These are phyloP conservation scores for Cottus gobio DNA, from an alignment of 2,113 vertebrate species.

Conservation along the genomic window DNA sequence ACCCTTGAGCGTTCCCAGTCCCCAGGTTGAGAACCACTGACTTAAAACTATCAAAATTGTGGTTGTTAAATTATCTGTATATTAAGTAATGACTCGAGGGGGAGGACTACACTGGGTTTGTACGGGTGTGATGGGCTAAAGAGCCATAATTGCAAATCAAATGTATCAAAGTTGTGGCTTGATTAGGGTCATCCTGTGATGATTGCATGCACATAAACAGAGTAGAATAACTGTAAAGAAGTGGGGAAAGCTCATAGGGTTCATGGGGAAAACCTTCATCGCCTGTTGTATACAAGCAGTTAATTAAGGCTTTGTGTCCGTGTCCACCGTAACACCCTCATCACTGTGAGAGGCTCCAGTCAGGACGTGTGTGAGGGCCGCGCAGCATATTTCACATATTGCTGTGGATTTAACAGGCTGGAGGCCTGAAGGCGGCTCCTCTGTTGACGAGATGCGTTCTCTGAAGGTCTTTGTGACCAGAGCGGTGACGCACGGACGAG, in stretches of 20 bases:
- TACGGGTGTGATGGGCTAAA: background rate
- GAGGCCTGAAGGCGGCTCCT: background rate
- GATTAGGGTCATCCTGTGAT: background rate
- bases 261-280: conserved; percentile 9
- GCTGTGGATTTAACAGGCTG: conserved; percentile 14
- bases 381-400: conserved; percentile 31
- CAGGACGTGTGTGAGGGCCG: conserved; percentile 24
- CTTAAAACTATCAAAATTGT: background rate
- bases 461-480: conserved; percentile 60
- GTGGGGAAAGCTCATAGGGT: background rate
- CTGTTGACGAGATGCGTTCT: conserved; percentile 37
- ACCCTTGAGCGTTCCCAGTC: too few relatives aligned
- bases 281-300: conserved; percentile 1
- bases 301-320: conserved; percentile 9
- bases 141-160: background rate
- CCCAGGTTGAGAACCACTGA: background rate
- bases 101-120: background rate
- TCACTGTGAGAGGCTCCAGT: conserved; percentile 1
- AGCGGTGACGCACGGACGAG: conserved; percentile 55
- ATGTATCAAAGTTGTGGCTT: background rate
- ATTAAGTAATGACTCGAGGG: background rate
- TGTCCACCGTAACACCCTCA: background rate
- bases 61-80: background rate
- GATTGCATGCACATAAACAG: background rate
- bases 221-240: background rate